Percentiles rank a stretch among this genome's conserved stretches.
These are phyloP conservation scores for Pangasius larnaudii DNA, from an alignment of 2,797 vertebrate genomes.

Conservation along the genomic window DNA sequence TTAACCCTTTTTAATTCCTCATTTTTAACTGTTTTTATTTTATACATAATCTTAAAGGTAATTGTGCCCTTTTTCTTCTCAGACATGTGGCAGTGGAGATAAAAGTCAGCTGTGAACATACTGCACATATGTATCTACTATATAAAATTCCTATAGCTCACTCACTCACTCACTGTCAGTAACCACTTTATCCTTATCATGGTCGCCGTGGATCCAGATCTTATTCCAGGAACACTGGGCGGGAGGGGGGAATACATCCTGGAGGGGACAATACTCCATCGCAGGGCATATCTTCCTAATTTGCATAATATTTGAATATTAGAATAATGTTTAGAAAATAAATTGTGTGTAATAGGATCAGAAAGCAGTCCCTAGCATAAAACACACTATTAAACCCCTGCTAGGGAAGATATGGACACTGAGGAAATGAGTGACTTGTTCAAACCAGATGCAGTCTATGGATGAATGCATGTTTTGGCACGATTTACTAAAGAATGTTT, in stretches of 20 bases:
- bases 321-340: not conserved
- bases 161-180: not conserved
- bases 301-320: not conserved
- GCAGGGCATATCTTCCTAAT: not conserved
- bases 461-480: not conserved
- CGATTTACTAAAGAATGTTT: not conserved
- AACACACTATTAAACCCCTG: not conserved
- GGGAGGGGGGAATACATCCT: not conserved
- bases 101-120: not conserved
- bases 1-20: not conserved
- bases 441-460: not conserved
- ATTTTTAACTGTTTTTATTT: not conserved
- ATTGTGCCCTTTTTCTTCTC: not conserved
- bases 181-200: not conserved
- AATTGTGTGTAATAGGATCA: not conserved
- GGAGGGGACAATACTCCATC: not conserved
- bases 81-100: not conserved
- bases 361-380: not conserved
- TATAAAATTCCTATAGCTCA: not conserved
- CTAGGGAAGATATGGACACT: not conserved
- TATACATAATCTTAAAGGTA: not conserved
- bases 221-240: not conserved
- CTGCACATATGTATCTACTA: not conserved
- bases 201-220: not conserved
- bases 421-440: not conserved